Evolutionary conservation across 2,113 vertebrate genomes (phyloP).

Genomic region (Corapipo altera): DNA sequence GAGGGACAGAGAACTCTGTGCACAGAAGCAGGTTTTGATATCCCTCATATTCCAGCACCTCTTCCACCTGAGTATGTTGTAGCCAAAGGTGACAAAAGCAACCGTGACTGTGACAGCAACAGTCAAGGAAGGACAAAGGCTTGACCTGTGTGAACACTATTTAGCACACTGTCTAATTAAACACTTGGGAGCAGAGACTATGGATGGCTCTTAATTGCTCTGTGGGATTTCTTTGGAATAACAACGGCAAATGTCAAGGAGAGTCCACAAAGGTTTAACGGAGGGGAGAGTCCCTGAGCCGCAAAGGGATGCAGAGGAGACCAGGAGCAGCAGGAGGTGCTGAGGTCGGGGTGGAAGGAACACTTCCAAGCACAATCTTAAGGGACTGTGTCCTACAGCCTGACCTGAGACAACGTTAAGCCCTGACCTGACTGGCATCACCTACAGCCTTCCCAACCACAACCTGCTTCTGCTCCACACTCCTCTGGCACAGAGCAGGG

Average conservation of each 20-base stretch:
- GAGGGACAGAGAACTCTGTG: neutral
- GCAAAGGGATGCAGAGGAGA: neutral
- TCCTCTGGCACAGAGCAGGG: neutral
- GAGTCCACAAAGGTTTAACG: neutral
- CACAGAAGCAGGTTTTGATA: neutral
- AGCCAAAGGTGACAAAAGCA: neutral
- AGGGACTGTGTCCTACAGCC: neutral
- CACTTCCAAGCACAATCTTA: neutral
- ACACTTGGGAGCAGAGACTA: neutral
- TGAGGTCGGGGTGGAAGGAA: neutral
- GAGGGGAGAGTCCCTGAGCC: neutral
- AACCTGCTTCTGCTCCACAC: neutral
- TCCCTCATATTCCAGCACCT: neutral
- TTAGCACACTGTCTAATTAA: neutral
- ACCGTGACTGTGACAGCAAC: fast-evolving
- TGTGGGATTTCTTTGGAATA: neutral
- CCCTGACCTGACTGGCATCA: too few species aligned
- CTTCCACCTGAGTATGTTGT: fast-evolving
- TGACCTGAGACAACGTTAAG: too few species aligned
- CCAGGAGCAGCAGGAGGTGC: neutral
- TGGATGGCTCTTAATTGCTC: neutral
- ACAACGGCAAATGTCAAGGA: neutral
- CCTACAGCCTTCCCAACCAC: neutral
- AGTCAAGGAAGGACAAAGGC: neutral
- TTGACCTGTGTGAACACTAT: fast-evolving